A percentile compares a stretch with the other conserved stretches of the same genome.
These are phyloP conservation scores for Diplogasteroides magnus DNA, from an alignment of 1,140 invertebrate species.

Conservation along the genomic window DNA sequence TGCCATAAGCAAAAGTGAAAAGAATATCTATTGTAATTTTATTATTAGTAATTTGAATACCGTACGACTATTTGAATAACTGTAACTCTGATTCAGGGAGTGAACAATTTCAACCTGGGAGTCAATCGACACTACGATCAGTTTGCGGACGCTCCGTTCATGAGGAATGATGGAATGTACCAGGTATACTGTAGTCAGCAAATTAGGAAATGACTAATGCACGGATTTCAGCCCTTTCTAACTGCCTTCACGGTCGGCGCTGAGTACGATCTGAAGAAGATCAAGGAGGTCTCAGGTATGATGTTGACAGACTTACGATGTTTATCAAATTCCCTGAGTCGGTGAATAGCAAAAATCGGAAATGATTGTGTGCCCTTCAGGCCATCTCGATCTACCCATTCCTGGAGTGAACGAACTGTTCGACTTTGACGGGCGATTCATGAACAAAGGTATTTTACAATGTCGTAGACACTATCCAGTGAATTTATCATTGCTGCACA, in stretches of 20 bases:
- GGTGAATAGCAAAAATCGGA: too few species aligned
- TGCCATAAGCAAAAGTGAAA: too few species aligned
- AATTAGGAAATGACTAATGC: not conserved
- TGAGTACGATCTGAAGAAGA: slow-evolving; percentile 33
- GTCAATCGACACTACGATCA: slow-evolving; percentile 32
- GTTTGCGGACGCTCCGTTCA: slow-evolving; percentile 29
- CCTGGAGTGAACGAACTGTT: slow-evolving; percentile 34
- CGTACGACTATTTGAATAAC: too few species aligned
- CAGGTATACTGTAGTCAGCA: not conserved
- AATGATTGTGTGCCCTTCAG: not conserved
- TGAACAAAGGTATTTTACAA: slow-evolving; percentile 17
- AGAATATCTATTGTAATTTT: too few species aligned
- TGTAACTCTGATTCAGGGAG: too few species aligned
- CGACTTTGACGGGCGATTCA: slow-evolving; percentile 34
- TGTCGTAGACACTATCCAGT: not conserved
- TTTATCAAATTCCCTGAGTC: too few species aligned
- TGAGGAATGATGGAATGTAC: slow-evolving; percentile 32
- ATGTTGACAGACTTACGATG: not conserved
- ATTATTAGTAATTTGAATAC: too few species aligned
- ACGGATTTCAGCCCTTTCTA: slow-evolving; percentile 23
- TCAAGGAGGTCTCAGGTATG: slow-evolving; percentile 25
- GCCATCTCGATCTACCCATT: slow-evolving; percentile 29
- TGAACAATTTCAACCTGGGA: slow-evolving; percentile 22
- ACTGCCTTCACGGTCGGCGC: slow-evolving; percentile 29
- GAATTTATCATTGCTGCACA: not conserved